Evolutionary conservation across 1,140 invertebrate species (phyloP), one percentile per base, ranked within the genome.

Genomic region (Heterodera schachtii): DNA sequence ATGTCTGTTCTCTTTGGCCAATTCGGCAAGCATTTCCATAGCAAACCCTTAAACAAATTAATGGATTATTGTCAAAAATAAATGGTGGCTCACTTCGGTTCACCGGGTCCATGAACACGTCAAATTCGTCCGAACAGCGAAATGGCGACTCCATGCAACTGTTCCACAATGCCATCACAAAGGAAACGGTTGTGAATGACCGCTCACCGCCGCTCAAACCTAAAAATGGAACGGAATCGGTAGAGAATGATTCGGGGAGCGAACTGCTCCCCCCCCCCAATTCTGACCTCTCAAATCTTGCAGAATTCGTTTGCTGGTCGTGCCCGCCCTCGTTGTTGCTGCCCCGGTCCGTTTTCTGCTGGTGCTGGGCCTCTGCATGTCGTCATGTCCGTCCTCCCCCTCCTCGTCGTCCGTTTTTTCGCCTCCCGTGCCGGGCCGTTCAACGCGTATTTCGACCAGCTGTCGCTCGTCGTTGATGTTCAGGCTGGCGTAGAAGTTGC

Each of bases 91-190:
- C 69, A 71, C 16, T 66, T 16, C 87, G 81, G 67, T 85, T 88
- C 71, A 87, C 66, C 81, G 83, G 85, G 74, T 88, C 96, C 94
- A 98, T 98, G 90, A 96, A 99, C 0, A 98, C 96, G 90, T 98
- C 97, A 90, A 98, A 98, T 92, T 99, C 97, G 90, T 98, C 97
- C 69, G 98, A 92, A 89, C 97, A 96, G 89, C 95, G 94, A 90
- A 98, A 98, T 0, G 97, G 97, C 80, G 95, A 93, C 82, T 94
- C 93, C 86, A 95, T 94, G 75, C 93, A 94, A 67, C 95, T 31
- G 31, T 31, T 94, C 97, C 97, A 98, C 16, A 99, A 91, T 3
- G 96, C 93, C 86, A 98, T 93, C 80, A 99, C 93, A 88, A 98
- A 96, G 21, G 95, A 94, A 9, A 98, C 94, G 0, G 96, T 98